phyloP scores from a whole-genome alignment of 2,797 vertebrate genomes.

The Microcaecilia unicolor region DNA sequence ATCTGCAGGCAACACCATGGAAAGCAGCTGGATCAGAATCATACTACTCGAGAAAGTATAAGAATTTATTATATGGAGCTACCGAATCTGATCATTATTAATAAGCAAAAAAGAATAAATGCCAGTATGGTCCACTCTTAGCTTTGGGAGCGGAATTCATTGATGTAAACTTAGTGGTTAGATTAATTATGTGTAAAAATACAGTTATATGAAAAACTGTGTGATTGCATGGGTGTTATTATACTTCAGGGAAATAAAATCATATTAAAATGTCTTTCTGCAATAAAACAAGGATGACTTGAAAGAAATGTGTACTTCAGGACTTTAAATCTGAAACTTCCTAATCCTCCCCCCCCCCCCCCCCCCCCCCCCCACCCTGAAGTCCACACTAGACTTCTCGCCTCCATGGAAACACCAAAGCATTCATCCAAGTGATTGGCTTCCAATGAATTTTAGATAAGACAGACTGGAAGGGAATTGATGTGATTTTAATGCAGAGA shows the following conservation, averaged over 20 bases:
- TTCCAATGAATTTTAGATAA: slow-evolving; percentile 99
- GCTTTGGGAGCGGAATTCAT: neutral
- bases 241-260: slow-evolving; percentile 51
- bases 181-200: neutral
- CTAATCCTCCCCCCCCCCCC: no score
- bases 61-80: slow-evolving; percentile 56
- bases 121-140: slow-evolving; percentile 32
- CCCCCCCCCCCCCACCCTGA: no score
- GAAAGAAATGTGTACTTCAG: slow-evolving; percentile 90
- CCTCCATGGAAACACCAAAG: slow-evolving; percentile 96
- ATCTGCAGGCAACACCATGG: slow-evolving; percentile 57
- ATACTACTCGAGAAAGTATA: slow-evolving; percentile 48
- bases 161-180: neutral
- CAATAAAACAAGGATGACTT: slow-evolving; percentile 65
- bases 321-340: slow-evolving; percentile 98
- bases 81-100: slow-evolving; percentile 36
- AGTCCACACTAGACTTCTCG: slow-evolving; percentile 95
- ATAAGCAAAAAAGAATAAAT: slow-evolving; percentile 39
- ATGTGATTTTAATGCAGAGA: slow-evolving; percentile 99
- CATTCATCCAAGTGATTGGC: slow-evolving; percentile 99
- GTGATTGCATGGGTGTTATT: slow-evolving; percentile 31
- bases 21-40: slow-evolving; percentile 62
- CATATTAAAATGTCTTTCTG: slow-evolving; percentile 57
- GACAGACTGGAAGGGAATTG: slow-evolving; percentile 99
- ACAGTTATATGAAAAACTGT: slow-evolving; percentile 27